Evolutionary conservation across 2,113 vertebrate genomes (phyloP).

Genomic region (Tachycineta bicolor): DNA sequence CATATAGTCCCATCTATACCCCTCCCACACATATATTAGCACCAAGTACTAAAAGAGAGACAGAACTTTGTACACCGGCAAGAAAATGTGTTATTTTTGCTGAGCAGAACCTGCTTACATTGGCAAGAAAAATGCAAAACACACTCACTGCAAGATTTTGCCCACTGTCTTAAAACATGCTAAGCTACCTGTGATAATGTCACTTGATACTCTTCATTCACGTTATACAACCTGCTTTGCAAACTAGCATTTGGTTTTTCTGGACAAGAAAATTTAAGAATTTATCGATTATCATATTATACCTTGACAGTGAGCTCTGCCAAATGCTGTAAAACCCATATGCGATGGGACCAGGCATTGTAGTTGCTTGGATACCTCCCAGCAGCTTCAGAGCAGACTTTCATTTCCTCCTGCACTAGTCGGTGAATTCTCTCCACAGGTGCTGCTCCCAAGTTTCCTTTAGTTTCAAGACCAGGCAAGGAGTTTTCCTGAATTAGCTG

Average conservation of each 20-base stretch:
- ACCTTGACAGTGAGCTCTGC: slow-evolving; percentile 91
- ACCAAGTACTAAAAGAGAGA: background rate
- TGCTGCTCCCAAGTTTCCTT: slow-evolving; percentile 74
- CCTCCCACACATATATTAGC: background rate
- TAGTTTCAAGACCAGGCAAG: slow-evolving; percentile 66
- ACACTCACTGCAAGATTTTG: background rate
- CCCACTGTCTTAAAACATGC: background rate
- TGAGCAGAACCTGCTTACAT: background rate
- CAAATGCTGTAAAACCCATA: slow-evolving; percentile 94
- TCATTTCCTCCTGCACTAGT: slow-evolving; percentile 89
- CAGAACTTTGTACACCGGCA: background rate
- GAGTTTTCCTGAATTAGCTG: slow-evolving; percentile 82
- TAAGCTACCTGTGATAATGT: background rate
- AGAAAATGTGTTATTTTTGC: background rate
- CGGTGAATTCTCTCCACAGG: slow-evolving; percentile 77
- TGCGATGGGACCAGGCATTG: slow-evolving; percentile 98
- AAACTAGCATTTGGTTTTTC: background rate
- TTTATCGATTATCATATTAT: background rate
- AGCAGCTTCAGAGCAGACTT: slow-evolving; percentile 90
- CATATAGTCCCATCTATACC: background rate
- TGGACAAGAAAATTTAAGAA: background rate
- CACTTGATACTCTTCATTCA: background rate
- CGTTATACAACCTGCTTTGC: background rate
- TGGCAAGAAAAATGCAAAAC: background rate
- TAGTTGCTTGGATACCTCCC: slow-evolving; percentile 96